These are phyloP conservation scores for Artemia franciscana DNA, from an alignment of 1,140 invertebrate genomes.

Conservation along the genomic window DNA sequence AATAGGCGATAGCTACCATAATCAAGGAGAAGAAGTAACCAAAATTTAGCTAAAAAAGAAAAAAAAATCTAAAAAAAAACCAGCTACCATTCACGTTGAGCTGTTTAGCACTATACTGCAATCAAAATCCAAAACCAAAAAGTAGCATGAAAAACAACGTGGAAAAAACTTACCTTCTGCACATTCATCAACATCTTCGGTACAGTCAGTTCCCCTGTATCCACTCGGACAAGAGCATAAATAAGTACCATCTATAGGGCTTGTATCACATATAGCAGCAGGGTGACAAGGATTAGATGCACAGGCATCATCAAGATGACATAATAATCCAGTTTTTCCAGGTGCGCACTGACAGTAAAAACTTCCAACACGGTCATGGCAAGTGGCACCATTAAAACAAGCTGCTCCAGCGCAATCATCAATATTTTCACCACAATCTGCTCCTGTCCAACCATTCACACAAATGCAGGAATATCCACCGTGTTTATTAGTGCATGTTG, in stretches of 20 bases:
- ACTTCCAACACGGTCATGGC: conserved; percentile 75
- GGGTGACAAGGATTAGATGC: conserved; percentile 85
- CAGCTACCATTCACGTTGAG: background rate
- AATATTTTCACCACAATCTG: conserved; percentile 73
- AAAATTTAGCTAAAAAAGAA: conserved; percentile 3
- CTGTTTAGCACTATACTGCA: background rate
- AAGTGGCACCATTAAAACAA: conserved; percentile 90
- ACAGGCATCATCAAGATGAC: conserved; percentile 87
- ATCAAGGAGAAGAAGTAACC: conserved; percentile 1
- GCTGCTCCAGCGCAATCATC: conserved; percentile 76
- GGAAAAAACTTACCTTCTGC: conserved; percentile 44
- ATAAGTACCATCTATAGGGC: conserved; percentile 78
- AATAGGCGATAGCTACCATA: background rate
- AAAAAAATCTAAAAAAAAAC: background rate
- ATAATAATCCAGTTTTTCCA: conserved; percentile 78
- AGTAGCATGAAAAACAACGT: background rate
- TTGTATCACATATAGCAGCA: conserved; percentile 81
- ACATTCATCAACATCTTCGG: conserved; percentile 84
- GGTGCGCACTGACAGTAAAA: conserved; percentile 86
- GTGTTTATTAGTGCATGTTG: conserved; percentile 71
- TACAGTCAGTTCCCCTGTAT: conserved; percentile 72
- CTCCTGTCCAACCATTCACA: conserved; percentile 79
- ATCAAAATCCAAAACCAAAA: too few relatives aligned
- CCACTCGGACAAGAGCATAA: conserved; percentile 77
- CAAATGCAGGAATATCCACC: conserved; percentile 87